Percentiles rank a stretch among this genome's conserved stretches.
Conservation (phyloP, 2,888 invertebrate species). For the Cantharis flavilabris region DNA sequence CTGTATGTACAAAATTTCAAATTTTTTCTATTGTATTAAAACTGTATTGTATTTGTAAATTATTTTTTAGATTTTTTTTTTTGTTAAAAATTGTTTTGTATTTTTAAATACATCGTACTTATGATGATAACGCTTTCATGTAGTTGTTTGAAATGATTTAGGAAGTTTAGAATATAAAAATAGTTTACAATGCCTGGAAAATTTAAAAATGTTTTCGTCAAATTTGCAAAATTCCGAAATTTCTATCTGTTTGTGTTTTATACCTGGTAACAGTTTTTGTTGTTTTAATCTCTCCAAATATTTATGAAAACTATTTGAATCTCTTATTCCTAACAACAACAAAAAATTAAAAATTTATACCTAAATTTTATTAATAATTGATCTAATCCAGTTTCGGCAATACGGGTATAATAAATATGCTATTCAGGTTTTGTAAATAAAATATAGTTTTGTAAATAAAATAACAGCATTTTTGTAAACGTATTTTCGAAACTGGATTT, state of each 20-base stretch:
- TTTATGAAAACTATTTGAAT: neutral
- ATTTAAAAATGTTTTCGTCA: neutral
- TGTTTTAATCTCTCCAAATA: neutral
- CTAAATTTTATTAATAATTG: too few species aligned
- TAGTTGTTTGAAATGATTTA: neutral
- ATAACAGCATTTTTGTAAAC: neutral
- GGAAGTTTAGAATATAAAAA: neutral
- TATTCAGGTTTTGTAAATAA: neutral
- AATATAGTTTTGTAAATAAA: neutral
- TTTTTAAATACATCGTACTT: neutral
- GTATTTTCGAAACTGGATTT: neutral
- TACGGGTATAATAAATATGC: neutral
- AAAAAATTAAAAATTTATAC: too few species aligned
- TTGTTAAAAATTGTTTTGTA: neutral
- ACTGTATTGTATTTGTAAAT: neutral
- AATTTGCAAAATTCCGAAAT: neutral
- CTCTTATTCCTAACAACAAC: too few species aligned
- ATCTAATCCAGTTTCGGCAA: neutral
- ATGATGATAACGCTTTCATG: neutral
- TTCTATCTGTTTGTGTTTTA: neutral
- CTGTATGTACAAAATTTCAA: neutral
- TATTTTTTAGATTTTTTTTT: neutral
- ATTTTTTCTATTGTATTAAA: neutral
- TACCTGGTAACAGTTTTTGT: neutral
- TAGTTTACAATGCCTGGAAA: neutral